phyloP scores from a whole-genome alignment of 2,113 vertebrate genomes.

The Odontophorus gujanensis region DNA sequence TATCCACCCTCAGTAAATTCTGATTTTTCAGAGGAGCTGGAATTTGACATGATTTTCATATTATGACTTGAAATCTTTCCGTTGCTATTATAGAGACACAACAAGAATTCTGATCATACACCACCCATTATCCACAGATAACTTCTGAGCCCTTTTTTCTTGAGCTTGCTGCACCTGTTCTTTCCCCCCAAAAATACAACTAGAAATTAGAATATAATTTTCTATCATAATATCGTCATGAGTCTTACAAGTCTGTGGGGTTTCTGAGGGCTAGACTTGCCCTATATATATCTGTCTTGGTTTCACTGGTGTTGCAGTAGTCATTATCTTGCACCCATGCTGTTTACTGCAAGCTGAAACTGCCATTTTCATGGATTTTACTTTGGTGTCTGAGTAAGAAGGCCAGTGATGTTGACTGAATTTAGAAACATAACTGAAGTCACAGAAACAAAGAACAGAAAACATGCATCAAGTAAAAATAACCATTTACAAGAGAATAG shows the following conservation, averaged over 20 bases:
- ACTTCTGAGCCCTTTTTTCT: background rate
- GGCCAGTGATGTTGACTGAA: background rate
- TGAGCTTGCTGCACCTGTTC: background rate
- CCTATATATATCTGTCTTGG: background rate
- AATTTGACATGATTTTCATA: background rate
- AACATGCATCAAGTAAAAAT: constrained; percentile 25
- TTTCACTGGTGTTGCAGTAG: background rate
- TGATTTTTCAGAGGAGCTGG: background rate
- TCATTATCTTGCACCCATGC: background rate
- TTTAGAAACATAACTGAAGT: constrained; percentile 14
- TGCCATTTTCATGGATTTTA: background rate
- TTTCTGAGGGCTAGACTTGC: background rate
- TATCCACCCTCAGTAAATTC: background rate
- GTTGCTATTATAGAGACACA: background rate
- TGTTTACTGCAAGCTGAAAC: background rate
- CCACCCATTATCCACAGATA: background rate
- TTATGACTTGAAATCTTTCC: background rate
- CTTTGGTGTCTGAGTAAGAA: background rate
- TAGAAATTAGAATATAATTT: background rate
- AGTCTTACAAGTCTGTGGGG: accelerated
- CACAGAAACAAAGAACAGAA: background rate
- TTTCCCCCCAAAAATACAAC: background rate
- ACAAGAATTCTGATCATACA: background rate
- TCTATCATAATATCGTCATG: background rate
- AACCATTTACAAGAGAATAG: background rate